A percentile compares a stretch with the other conserved stretches of the same genome.
These are phyloP conservation scores for Steinernema scapterisci DNA, from an alignment of 2,888 invertebrate species.

Conservation along the genomic window DNA sequence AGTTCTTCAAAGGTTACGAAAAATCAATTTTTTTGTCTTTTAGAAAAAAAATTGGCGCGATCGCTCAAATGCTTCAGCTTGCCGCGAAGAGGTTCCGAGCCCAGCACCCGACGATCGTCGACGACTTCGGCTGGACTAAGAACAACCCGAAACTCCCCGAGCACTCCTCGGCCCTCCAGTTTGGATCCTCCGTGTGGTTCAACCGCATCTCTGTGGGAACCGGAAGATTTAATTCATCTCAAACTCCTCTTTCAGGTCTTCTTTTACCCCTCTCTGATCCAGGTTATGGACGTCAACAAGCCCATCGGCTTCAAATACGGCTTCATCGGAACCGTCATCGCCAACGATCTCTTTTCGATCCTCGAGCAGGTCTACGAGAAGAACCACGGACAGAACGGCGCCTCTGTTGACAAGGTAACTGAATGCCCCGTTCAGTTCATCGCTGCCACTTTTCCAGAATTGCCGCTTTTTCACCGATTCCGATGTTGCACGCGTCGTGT, in stretches of 20 bases:
- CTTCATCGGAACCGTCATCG: constrained; percentile 15
- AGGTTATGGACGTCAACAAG: not conserved
- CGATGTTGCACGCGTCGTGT: constrained; percentile 3
- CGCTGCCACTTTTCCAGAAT: too few relatives aligned
- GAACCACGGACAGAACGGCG: constrained; percentile 15
- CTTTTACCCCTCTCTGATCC: constrained; percentile 19
- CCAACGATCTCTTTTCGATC: not conserved
- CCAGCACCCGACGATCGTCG: not conserved
- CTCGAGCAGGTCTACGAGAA: constrained; percentile 34
- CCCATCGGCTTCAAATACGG: constrained; percentile 16
- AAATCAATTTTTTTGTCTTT: not conserved
- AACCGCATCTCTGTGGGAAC: not conserved
- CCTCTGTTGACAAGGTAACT: not conserved
- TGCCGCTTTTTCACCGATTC: not conserved
- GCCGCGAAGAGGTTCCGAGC: constrained; percentile 12
- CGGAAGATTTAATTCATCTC: not conserved
- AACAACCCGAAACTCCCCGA: not conserved
- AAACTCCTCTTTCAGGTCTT: not conserved
- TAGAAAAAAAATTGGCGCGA: not conserved
- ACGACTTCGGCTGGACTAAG: constrained; percentile 16
- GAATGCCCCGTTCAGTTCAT: too few relatives aligned
- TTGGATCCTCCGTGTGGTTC: constrained; percentile 18
- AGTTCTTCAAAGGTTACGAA: not conserved
- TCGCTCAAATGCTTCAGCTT: constrained; percentile 5
- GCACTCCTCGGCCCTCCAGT: constrained; percentile 10